A percentile compares a stretch with the other conserved stretches of the same genome.
Conservation (phyloP, 2,797 vertebrate genomes). For the Scyliorhinus canicula region DNA sequence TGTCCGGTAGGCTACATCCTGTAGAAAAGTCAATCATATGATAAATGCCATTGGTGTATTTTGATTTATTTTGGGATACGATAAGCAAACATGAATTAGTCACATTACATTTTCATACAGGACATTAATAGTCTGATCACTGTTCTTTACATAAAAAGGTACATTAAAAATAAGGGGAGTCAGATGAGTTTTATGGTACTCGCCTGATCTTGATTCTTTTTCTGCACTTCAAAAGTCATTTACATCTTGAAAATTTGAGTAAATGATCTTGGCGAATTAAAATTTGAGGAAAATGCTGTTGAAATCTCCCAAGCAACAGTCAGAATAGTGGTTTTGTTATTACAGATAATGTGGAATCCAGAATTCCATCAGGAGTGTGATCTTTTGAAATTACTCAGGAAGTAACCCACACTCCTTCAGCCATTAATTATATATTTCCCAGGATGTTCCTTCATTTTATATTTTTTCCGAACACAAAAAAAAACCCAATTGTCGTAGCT, state of each 20-base stretch:
- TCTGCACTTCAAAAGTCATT: not conserved
- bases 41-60: not conserved
- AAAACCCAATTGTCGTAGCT: not conserved
- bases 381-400: conserved; percentile 27
- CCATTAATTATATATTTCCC: conserved; percentile 25
- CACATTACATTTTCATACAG: not conserved
- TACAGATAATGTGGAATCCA: not conserved
- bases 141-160: not conserved
- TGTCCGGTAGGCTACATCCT: not conserved
- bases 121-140: not conserved
- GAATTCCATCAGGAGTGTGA: not conserved
- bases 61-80: not conserved
- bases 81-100: not conserved
- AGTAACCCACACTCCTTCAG: not conserved
- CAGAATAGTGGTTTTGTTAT: not conserved
- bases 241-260: not conserved
- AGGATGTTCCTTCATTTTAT: conserved; percentile 19
- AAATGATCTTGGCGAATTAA: not conserved
- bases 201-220: not conserved
- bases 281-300: not conserved
- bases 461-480: not conserved
- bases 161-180: not conserved
- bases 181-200: not conserved
- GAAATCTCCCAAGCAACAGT: not conserved
- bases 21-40: not conserved